These are phyloP conservation scores for Seira sanloemensis DNA, from an alignment of 2,888 invertebrate genomes.

Conservation along the genomic window DNA sequence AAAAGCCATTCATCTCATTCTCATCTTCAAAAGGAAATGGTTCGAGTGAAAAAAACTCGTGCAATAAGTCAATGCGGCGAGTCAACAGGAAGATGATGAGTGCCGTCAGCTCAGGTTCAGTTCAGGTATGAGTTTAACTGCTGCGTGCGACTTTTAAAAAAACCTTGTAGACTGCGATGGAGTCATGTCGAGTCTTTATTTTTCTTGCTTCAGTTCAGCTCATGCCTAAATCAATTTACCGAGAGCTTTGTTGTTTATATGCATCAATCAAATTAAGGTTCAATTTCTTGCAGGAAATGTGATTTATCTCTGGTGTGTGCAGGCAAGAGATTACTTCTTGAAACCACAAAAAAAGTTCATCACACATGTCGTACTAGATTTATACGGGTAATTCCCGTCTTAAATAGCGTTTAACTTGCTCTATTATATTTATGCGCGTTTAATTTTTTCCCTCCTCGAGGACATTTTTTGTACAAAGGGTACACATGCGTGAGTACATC, in stretches of 20 bases:
- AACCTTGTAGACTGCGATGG: not conserved
- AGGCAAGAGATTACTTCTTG: not conserved
- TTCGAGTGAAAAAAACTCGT: not conserved
- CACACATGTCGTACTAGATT: conserved; percentile 12
- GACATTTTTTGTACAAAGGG: not conserved
- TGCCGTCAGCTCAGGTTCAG: not conserved
- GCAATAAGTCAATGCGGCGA: not conserved
- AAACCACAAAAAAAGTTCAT: conserved; percentile 5
- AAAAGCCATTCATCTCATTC: not conserved
- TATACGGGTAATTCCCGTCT: conserved; percentile 6
- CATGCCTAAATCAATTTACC: not conserved
- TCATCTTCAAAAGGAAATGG: not conserved
- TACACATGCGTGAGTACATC: conserved; percentile 30
- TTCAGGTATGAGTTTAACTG: too few species aligned
- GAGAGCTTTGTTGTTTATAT: too few species aligned
- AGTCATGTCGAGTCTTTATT: conserved; percentile 2
- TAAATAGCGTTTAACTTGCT: not conserved
- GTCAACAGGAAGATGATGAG: not conserved
- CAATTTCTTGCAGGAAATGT: not conserved
- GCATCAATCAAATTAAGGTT: not conserved
- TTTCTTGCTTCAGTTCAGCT: not conserved
- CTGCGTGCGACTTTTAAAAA: too few species aligned
- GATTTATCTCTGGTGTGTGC: not conserved
- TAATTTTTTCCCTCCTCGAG: conserved; percentile 16
- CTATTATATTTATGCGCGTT: conserved; percentile 17